phyloP scores from a whole-genome alignment of 2,888 invertebrate genomes.

The Polyploca ridens region DNA sequence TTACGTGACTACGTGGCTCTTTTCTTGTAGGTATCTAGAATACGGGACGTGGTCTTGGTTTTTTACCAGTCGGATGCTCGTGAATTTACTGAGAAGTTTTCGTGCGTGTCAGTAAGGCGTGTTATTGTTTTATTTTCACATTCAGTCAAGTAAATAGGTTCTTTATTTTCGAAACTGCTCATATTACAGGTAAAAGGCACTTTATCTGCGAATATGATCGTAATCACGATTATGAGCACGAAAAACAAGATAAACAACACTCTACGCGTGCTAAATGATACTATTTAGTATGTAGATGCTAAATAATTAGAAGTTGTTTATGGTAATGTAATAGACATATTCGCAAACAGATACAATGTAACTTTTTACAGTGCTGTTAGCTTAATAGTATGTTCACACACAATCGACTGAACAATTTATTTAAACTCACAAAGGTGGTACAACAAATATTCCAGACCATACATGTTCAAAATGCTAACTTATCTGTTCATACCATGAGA shows the following conservation, averaged over 20 bases:
- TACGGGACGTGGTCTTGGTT: conserved; percentile 9
- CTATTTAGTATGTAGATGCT: conserved; percentile 1
- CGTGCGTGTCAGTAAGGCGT: conserved; percentile 1
- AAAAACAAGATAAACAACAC: not conserved
- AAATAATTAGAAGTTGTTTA: not conserved
- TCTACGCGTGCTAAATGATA: not conserved
- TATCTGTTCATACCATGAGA: conserved; percentile 18
- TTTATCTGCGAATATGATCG: not conserved
- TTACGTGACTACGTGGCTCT: conserved; percentile 17
- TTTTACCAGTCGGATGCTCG: not conserved
- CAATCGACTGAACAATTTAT: no score
- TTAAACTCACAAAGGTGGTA: not conserved
- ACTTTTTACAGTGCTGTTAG: conserved; percentile 11
- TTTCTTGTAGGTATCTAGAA: conserved; percentile 8
- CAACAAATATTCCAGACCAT: not conserved
- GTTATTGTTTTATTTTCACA: conserved; percentile 2
- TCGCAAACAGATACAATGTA: not conserved
- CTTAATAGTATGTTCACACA: conserved; percentile 6
- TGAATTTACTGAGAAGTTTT: conserved; percentile 6
- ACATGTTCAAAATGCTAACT: conserved; percentile 26
- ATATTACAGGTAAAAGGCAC: not conserved
- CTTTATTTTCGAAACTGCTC: not conserved
- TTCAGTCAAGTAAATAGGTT: not conserved
- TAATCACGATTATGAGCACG: no score
- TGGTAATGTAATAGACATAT: not conserved